These are phyloP conservation scores for Scelioninae gen. 2 DNA, from an alignment of 2,888 invertebrate species.

Conservation along the genomic window DNA sequence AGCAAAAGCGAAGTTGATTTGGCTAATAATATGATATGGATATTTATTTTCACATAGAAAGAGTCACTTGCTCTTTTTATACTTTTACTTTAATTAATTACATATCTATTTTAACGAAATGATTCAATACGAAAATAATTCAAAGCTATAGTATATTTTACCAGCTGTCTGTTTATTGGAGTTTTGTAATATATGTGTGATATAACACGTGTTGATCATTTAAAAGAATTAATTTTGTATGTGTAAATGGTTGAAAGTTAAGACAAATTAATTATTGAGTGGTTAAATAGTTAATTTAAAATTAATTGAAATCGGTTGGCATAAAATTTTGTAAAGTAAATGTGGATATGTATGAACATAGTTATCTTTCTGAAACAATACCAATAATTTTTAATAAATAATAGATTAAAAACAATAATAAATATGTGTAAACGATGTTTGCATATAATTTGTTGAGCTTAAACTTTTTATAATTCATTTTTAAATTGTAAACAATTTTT, in stretches of 20 bases:
- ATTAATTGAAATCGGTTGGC: too few relatives aligned
- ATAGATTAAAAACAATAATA: too few relatives aligned
- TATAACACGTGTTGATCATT: constrained; percentile 17
- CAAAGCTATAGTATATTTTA: constrained; percentile 7
- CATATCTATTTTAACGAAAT: neutral
- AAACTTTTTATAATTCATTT: too few relatives aligned
- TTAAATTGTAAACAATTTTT: too few relatives aligned
- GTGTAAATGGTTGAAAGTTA: constrained; percentile 17
- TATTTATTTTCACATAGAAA: constrained; percentile 12
- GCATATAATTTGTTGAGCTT: too few relatives aligned
- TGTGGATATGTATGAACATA: too few relatives aligned
- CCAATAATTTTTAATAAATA: too few relatives aligned
- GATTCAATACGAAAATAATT: constrained; percentile 20
- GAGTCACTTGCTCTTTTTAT: neutral
- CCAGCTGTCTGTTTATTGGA: constrained; percentile 42
- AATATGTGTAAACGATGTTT: too few relatives aligned
- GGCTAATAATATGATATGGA: neutral
- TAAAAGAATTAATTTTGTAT: constrained; percentile 27
- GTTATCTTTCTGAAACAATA: too few relatives aligned
- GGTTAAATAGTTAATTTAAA: too few relatives aligned
- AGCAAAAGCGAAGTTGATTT: neutral
- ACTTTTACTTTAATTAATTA: neutral
- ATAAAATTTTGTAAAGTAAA: too few relatives aligned
- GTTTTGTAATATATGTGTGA: constrained; percentile 26
- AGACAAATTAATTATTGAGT: constrained; percentile 2